Conservation (phyloP, 2,113 vertebrate species). For the Ptilonorhynchus violaceus region DNA sequence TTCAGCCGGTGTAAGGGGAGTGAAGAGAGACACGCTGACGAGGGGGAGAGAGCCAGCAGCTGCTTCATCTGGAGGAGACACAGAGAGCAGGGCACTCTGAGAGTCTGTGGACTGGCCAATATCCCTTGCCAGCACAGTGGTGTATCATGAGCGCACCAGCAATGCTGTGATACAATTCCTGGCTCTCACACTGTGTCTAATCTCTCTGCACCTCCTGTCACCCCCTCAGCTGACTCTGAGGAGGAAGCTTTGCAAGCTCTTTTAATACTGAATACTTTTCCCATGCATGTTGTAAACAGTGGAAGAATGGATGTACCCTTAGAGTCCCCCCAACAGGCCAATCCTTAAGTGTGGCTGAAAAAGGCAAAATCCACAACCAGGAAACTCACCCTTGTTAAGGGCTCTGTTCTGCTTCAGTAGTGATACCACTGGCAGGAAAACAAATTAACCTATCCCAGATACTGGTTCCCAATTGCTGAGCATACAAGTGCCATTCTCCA, state of each 20-base stretch:
- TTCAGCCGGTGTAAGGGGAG: slow-evolving; percentile 83
- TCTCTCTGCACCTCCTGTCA: background rate
- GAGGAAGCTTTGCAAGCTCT: background rate
- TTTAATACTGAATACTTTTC: background rate
- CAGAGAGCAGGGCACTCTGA: background rate
- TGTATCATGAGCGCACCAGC: background rate
- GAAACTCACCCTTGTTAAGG: background rate
- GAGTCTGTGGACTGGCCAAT: background rate
- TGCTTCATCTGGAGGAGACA: slow-evolving; percentile 77
- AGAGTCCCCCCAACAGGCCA: background rate
- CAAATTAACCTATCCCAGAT: background rate
- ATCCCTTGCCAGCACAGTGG: background rate
- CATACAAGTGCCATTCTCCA: background rate
- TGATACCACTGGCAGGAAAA: background rate
- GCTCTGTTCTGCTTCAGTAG: background rate
- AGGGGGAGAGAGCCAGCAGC: slow-evolving; percentile 85
- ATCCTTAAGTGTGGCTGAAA: background rate
- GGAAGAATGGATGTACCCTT: background rate
- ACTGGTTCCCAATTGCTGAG: background rate
- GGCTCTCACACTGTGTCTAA: background rate
- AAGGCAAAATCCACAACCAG: background rate
- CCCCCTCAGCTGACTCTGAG: background rate
- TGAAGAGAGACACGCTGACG: slow-evolving; percentile 87
- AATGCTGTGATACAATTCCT: background rate
- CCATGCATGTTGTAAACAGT: background rate